phyloP scores from a whole-genome alignment of 2,797 vertebrate genomes.

The Euphonia xanthogaster region DNA sequence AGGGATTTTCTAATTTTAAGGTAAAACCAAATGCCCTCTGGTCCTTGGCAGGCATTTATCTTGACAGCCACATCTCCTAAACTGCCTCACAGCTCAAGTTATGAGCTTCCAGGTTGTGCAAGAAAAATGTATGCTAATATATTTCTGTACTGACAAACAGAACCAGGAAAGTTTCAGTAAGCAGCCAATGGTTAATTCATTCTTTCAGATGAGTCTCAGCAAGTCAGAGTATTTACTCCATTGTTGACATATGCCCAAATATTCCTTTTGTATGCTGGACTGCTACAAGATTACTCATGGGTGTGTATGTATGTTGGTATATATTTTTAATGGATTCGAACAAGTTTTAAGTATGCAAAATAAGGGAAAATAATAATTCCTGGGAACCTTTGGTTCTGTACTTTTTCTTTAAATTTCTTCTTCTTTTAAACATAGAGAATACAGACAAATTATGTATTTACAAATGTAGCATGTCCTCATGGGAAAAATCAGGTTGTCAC shows the following conservation, averaged over 20 bases:
- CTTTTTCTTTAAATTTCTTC: neutral
- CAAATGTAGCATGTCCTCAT: neutral
- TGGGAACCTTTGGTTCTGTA: neutral
- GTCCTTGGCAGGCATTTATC: neutral
- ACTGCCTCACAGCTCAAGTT: neutral
- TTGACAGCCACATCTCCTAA: neutral
- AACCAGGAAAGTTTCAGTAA: neutral
- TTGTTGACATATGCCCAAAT: neutral
- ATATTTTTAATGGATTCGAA: neutral
- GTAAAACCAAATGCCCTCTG: slow-evolving; percentile 17
- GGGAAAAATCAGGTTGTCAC: neutral
- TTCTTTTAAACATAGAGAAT: neutral
- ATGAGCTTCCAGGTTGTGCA: neutral
- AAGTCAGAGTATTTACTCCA: neutral
- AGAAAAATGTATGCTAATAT: neutral
- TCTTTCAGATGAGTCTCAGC: neutral
- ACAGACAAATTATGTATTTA: neutral
- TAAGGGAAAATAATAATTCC: neutral
- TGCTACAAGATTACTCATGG: neutral
- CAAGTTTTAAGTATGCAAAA: neutral
- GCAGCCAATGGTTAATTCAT: neutral
- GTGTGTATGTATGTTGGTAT: neutral
- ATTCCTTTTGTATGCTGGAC: neutral
- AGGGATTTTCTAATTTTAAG: neutral
- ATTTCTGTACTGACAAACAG: neutral